Percentiles rank a stretch among this genome's conserved stretches.
Conservation (phyloP, 2,113 vertebrate species). For the Tylochromis polylepis region DNA sequence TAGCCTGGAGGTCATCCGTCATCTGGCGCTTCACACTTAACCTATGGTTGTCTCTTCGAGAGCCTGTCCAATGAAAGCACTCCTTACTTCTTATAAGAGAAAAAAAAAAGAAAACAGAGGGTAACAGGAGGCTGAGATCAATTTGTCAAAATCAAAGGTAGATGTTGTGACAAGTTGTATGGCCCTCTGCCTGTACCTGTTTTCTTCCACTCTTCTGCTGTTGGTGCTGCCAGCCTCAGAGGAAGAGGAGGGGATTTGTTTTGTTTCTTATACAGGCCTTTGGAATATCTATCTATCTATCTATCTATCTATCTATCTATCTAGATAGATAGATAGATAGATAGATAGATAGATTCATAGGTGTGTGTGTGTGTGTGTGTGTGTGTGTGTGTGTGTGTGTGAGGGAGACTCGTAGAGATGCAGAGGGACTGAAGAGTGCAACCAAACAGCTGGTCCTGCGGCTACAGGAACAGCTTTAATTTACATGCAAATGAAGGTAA, state of each 20-base stretch:
- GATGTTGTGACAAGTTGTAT: constrained; percentile 47
- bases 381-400: background rate
- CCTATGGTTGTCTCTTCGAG: background rate
- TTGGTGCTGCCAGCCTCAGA: background rate
- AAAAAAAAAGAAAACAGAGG: background rate
- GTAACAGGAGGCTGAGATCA: constrained; percentile 20
- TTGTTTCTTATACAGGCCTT: background rate
- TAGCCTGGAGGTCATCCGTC: constrained; percentile 45
- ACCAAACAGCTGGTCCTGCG: constrained; percentile 77
- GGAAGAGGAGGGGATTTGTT: background rate
- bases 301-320: too few relatives aligned
- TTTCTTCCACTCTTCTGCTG: background rate
- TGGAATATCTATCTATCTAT: background rate
- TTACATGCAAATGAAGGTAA: constrained; percentile 92
- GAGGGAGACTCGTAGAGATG: constrained; percentile 35
- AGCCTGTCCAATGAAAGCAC: constrained; percentile 10
- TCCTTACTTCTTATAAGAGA: background rate
- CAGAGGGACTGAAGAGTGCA: constrained; percentile 71
- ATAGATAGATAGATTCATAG: too few relatives aligned
- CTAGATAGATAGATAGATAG: too few relatives aligned
- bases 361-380: background rate
- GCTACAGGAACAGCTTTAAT: constrained; percentile 87
- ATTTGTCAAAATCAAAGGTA: constrained; percentile 58
- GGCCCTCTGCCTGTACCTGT: constrained; percentile 48
- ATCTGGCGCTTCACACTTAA: constrained; percentile 14